Evolutionary conservation across 2,113 vertebrate species (phyloP), one percentile per base, ranked within the genome.

Genomic region (Grammomys dolichurus): DNA sequence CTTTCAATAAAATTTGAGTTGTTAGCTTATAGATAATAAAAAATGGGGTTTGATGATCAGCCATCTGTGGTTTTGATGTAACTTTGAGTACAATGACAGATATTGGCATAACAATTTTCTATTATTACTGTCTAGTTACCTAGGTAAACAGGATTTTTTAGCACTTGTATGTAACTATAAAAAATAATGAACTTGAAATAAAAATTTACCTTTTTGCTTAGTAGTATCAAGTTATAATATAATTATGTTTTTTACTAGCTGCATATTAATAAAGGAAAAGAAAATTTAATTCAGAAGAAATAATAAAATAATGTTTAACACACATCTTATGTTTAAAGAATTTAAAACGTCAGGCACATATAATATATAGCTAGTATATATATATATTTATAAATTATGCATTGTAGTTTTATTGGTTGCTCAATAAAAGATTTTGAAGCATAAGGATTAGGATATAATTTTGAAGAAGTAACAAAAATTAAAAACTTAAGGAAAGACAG

Each of bases 131-230:
- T 91, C 63, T 93, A 84, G 48, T 89, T 87, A 88, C n/a, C 87
- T 94, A 80, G 85, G 16, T 95, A 20, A 75, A 78, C 58, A 93
- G 43, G 20, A 3, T 91, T 89, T 93, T 46, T 85, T 95, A 58
- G 51, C 17, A 13, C 31, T 85, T 94, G 36, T 0, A 56, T 40
- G 16, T 93, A n/a, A 56, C 28, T 94, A 70, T 85, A 75, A 92
- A 81, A 89, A 85, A 86, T 91, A 75, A 85, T 94, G 65, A 40
- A 90, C 77, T 93, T 78, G 19, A 43, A 92, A 69, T 95, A 94
- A 75, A 85, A 56, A 63, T 80, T 89, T 75, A 56, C 43, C 67
- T 75, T 94, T 78, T 46, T 94, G 58, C 84, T 91, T 91, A 91
- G 40, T 90, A 58, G 76, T 87, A 78, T 7, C 69, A 80, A 76